These are phyloP conservation scores for Melipona beecheii DNA, from an alignment of 2,888 invertebrate genomes.

Conservation along the genomic window DNA sequence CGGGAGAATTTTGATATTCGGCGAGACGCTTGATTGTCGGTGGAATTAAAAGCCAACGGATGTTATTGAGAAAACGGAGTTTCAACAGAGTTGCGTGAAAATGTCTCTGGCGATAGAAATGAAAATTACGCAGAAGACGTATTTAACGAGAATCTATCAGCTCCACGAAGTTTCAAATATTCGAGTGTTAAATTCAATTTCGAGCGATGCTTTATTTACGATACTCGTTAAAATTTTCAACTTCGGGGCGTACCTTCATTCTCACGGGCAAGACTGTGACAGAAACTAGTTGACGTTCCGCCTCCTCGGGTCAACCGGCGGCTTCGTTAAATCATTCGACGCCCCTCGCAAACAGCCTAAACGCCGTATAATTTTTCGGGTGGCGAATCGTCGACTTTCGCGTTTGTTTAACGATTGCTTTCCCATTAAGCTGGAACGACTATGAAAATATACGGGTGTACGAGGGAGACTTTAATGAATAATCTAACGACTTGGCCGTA, in stretches of 20 bases:
- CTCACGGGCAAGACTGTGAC: too few relatives aligned
- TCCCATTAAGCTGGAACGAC: neutral
- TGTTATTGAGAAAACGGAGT: too few relatives aligned
- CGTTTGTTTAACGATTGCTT: neutral
- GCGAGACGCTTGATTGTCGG: neutral
- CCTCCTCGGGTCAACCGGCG: neutral
- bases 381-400: neutral
- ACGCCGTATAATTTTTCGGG: neutral
- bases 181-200: too few relatives aligned
- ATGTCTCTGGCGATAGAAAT: too few relatives aligned
- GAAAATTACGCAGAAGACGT: too few relatives aligned
- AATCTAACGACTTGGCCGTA: slow-evolving; percentile 68
- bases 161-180: too few relatives aligned
- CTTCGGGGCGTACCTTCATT: too few relatives aligned
- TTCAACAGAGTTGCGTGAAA: too few relatives aligned
- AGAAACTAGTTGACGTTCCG: too few relatives aligned
- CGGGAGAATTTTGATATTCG: neutral
- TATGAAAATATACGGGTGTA: slow-evolving; percentile 10
- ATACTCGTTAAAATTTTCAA: too few relatives aligned
- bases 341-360: neutral
- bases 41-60: neutral
- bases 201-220: too few relatives aligned
- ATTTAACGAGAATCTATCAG: too few relatives aligned
- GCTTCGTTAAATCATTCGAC: neutral
- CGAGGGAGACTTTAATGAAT: slow-evolving; percentile 71